A percentile compares a stretch with the other conserved stretches of the same genome.
These are phyloP conservation scores for Characodon lateralis DNA, from an alignment of 2,797 vertebrate genomes.

Conservation along the genomic window DNA sequence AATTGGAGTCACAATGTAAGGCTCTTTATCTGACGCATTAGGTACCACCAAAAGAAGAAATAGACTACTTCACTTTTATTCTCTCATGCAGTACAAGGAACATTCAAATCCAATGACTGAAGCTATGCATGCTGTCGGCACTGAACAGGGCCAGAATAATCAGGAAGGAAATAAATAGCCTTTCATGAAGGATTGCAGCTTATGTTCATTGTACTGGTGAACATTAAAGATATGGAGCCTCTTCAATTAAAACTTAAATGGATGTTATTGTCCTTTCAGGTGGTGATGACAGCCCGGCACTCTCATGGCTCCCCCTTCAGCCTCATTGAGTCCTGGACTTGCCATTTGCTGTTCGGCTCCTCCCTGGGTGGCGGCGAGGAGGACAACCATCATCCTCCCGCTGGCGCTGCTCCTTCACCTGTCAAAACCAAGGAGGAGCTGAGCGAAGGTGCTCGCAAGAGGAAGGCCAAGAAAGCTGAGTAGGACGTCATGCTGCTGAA, in stretches of 20 bases:
- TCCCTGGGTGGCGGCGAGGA: constrained; percentile 77
- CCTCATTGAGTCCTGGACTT: constrained; percentile 87
- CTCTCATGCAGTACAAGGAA: no score
- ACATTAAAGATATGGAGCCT: no score
- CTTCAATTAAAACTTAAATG: background rate
- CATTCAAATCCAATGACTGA: no score
- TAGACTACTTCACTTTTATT: no score
- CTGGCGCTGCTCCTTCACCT: constrained; percentile 74
- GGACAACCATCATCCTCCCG: constrained; percentile 76
- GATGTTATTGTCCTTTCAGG: constrained; percentile 72
- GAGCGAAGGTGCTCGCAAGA: constrained; percentile 91
- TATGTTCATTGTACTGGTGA: no score
- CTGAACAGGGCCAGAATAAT: background rate
- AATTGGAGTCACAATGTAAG: no score
- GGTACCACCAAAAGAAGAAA: no score
- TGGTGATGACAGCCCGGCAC: constrained; percentile 93
- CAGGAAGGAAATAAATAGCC: background rate
- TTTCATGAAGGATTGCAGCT: no score
- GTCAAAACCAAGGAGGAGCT: constrained; percentile 93
- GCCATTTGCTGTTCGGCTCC: constrained; percentile 89
- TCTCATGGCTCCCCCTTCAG: constrained; percentile 93
- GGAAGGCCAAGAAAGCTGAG: constrained; percentile 96
- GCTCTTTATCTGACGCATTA: no score
- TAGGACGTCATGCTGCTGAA: constrained; percentile 67
- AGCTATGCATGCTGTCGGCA: no score